These are phyloP conservation scores for Lycodopsis pacificus DNA, from an alignment of 2,797 vertebrate genomes.

Conservation along the genomic window DNA sequence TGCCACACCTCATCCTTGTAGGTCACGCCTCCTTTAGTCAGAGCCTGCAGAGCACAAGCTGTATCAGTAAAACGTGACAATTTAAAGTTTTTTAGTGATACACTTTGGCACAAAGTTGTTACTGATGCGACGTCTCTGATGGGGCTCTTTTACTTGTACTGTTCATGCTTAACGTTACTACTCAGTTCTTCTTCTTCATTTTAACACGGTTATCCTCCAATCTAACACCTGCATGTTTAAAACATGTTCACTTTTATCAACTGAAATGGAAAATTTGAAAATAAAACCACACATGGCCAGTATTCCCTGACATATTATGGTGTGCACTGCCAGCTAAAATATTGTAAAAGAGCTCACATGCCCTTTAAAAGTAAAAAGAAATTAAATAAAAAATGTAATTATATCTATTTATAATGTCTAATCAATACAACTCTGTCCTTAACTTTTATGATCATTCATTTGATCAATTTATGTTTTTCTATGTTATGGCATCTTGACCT, in stretches of 20 bases:
- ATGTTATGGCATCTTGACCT: not conserved
- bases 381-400: too few relatives aligned
- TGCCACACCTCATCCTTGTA: constrained; percentile 96
- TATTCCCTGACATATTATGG: not conserved
- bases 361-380: not conserved
- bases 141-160: too few relatives aligned
- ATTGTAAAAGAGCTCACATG: not conserved
- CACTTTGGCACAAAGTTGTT: not conserved
- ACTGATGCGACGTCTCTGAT: not conserved
- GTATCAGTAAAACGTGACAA: not conserved
- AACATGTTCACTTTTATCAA: not conserved
- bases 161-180: not conserved
- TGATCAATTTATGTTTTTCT: not conserved
- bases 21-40: constrained; percentile 95
- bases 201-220: not conserved
- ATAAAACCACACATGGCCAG: not conserved
- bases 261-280: not conserved
- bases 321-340: not conserved
- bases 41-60: constrained; percentile 81
- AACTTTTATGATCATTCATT: not conserved
- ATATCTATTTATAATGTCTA: not conserved
- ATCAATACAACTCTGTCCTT: not conserved
- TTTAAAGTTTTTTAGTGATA: not conserved
- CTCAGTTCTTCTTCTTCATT: not conserved
- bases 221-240: not conserved